A percentile compares a stretch with the other conserved stretches of the same genome.
These are phyloP conservation scores for Lutraria lutraria DNA, from an alignment of 2,888 invertebrate genomes.

Conservation along the genomic window DNA sequence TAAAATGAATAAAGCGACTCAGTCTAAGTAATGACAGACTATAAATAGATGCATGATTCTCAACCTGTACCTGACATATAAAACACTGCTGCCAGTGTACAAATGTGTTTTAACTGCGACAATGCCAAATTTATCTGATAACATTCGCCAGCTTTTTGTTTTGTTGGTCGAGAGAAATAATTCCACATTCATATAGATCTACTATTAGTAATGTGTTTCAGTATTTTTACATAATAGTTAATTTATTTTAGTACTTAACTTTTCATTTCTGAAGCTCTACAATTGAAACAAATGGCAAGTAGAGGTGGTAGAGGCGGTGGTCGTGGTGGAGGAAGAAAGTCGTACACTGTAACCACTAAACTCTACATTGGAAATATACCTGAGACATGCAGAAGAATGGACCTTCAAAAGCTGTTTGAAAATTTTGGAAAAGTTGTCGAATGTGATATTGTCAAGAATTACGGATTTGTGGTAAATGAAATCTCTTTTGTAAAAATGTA, in stretches of 20 bases:
- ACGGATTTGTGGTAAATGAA: conserved; percentile 84
- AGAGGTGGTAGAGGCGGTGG: conserved; percentile 54
- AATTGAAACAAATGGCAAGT: conserved; percentile 43
- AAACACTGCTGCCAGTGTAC: no score
- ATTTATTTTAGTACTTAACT: neutral
- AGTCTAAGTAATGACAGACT: no score
- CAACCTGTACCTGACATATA: no score
- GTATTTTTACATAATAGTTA: neutral
- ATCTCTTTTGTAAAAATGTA: neutral
- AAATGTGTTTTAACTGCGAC: no score
- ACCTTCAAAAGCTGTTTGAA: conserved; percentile 81
- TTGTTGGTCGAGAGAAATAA: no score
- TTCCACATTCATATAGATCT: no score
- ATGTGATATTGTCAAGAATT: conserved; percentile 85
- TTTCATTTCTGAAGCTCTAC: neutral
- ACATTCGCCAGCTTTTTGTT: no score
- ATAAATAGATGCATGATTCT: no score
- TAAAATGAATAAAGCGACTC: no score
- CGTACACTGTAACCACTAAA: conserved; percentile 79
- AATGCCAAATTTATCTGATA: no score
- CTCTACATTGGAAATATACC: conserved; percentile 84
- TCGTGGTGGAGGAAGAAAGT: conserved; percentile 49
- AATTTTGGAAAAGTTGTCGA: conserved; percentile 84
- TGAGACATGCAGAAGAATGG: conserved; percentile 77
- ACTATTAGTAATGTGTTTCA: no score